These are phyloP conservation scores for Tipula unca DNA, from an alignment of 2,888 invertebrate genomes.

Conservation along the genomic window DNA sequence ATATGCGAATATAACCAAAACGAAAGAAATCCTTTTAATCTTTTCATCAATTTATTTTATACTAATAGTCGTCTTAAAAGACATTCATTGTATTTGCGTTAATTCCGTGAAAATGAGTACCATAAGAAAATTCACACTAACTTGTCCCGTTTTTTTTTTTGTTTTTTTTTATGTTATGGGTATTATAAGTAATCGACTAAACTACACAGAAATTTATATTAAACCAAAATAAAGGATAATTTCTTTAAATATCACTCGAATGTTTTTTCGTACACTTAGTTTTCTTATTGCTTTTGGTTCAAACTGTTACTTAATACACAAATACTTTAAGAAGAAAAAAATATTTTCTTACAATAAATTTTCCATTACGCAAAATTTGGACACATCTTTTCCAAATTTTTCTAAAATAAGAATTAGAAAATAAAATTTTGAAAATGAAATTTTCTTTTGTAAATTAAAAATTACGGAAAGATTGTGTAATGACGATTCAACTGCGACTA, in stretches of 20 bases:
- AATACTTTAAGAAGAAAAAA: not conserved
- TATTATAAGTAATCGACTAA: not conserved
- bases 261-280: not conserved
- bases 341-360: not conserved
- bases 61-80: not conserved
- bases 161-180: not conserved
- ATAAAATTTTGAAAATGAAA: not conserved
- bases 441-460: not conserved
- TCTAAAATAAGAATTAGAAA: not conserved
- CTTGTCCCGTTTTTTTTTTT: not conserved
- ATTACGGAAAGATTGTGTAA: not conserved
- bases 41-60: not conserved
- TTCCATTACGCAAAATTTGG: not conserved
- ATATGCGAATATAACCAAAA: not conserved
- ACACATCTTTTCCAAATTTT: not conserved
- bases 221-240: not conserved
- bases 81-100: not conserved
- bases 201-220: not conserved
- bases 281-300: not conserved
- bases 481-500: conserved; percentile 14
- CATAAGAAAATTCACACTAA: not conserved
- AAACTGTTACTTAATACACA: not conserved
- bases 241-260: not conserved
- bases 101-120: not conserved
- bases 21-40: not conserved